Percentiles rank a stretch among this genome's conserved stretches.
These are phyloP conservation scores for Squalus acanthias DNA, from an alignment of 2,797 vertebrate species.

Conservation along the genomic window DNA sequence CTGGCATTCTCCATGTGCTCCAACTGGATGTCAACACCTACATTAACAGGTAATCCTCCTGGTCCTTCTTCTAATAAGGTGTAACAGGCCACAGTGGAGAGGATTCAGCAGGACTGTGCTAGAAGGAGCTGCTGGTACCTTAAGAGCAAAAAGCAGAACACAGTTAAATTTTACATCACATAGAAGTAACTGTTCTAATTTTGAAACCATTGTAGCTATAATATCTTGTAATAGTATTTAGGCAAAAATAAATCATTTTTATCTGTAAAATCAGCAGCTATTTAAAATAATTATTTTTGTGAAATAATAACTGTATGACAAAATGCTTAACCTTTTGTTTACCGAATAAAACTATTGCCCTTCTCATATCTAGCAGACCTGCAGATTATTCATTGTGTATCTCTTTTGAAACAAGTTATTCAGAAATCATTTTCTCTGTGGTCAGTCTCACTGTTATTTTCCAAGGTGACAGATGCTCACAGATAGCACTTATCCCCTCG, in stretches of 20 bases:
- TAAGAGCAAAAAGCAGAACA: neutral
- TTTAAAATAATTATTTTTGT: neutral
- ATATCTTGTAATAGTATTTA: neutral
- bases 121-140: neutral
- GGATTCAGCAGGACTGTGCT: neutral
- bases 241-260: neutral
- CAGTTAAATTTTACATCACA: neutral
- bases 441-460: neutral
- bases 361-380: neutral
- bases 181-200: neutral
- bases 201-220: neutral
- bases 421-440: neutral
- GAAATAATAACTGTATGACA: neutral
- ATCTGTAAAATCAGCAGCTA: neutral
- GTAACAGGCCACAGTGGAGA: neutral
- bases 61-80: neutral
- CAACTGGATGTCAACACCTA: neutral
- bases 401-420: neutral
- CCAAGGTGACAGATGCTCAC: conserved; percentile 16
- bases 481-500: neutral
- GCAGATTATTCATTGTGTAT: neutral
- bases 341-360: neutral
- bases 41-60: neutral
- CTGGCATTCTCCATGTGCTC: neutral
- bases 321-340: neutral